Evolutionary conservation across 1,140 invertebrate species (phyloP).

Genomic region (Hormaphis cornu): DNA sequence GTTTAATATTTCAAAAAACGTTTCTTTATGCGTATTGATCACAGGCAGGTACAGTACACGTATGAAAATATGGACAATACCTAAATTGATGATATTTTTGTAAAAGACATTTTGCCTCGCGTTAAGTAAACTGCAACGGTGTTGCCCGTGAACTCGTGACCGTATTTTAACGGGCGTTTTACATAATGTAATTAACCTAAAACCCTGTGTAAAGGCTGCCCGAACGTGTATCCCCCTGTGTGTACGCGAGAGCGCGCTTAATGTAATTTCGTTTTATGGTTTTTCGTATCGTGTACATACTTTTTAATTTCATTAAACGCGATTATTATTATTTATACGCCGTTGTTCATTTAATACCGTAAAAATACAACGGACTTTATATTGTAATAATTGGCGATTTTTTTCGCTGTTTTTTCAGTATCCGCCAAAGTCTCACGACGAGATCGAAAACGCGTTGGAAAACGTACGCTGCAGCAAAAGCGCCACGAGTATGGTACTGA

Average conservation of each 20-base stretch:
- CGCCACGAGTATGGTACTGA: background rate
- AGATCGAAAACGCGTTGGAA: background rate
- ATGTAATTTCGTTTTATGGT: slow-evolving; percentile 1
- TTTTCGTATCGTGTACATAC: background rate
- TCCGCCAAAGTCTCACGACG: background rate
- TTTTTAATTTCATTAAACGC: slow-evolving; percentile 1
- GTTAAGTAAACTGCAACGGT: no score
- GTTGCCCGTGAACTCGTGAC: no score
- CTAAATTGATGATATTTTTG: no score
- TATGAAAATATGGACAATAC: no score
- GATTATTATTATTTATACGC: no score
- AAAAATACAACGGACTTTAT: background rate
- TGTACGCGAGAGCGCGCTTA: no score
- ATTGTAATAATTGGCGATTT: no score
- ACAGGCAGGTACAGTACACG: no score
- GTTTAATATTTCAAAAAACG: no score
- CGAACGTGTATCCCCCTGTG: background rate
- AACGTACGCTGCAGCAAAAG: background rate
- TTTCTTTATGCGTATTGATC: no score
- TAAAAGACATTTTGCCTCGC: no score
- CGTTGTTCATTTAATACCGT: background rate
- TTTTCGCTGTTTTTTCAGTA: slow-evolving; percentile 12
- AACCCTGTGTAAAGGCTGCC: background rate
- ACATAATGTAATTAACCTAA: background rate
- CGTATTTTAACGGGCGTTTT: background rate